phyloP scores from a whole-genome alignment of 2,113 vertebrate genomes.

The Phycodurus eques region DNA sequence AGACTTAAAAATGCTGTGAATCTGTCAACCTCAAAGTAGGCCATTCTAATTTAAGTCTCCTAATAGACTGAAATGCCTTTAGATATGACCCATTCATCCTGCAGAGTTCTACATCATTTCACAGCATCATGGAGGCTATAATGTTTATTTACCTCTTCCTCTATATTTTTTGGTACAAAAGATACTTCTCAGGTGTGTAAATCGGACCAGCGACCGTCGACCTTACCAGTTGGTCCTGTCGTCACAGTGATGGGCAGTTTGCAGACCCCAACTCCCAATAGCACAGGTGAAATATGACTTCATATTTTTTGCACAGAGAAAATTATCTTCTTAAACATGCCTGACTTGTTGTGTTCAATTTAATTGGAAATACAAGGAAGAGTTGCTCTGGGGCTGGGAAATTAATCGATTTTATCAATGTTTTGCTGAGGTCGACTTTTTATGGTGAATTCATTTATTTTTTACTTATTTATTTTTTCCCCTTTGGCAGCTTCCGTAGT shows the following conservation, averaged over 20 bases:
- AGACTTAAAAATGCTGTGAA: slow-evolving; percentile 18
- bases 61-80: slow-evolving; percentile 23
- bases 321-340: not conserved
- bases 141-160: not conserved
- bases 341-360: no score
- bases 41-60: slow-evolving; percentile 30
- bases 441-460: no score
- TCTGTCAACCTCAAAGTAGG: slow-evolving; percentile 32
- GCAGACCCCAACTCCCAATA: slow-evolving; percentile 96
- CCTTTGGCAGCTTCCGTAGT: no score
- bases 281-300: slow-evolving; percentile 83
- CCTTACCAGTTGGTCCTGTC: slow-evolving; percentile 88
- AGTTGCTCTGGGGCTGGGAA: no score
- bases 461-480: no score
- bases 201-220: slow-evolving; percentile 94
- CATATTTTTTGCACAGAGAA: not conserved
- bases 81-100: slow-evolving; percentile 16
- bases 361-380: no score
- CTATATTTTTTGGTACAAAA: slow-evolving; percentile 48
- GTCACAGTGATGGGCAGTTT: slow-evolving; percentile 89
- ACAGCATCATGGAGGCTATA: slow-evolving; percentile 2
- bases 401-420: no score
- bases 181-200: slow-evolving; percentile 91
- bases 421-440: no score
- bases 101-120: slow-evolving; percentile 16